Conservation (phyloP, 1,140 invertebrate genomes). For the Bombus consobrinus region DNA sequence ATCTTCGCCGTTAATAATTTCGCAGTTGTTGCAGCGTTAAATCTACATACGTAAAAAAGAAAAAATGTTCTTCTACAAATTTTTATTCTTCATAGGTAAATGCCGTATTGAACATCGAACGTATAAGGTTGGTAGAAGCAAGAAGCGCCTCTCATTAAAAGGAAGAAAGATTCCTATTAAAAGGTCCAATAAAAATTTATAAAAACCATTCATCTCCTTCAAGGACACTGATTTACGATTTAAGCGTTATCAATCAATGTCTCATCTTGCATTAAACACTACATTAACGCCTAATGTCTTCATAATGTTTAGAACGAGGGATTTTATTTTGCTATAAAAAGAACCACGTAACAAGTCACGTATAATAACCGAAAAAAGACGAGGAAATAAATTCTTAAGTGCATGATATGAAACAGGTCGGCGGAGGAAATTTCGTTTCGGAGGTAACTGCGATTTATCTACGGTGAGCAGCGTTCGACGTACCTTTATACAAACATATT, state of each 20-base stretch:
- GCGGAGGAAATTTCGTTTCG: not conserved
- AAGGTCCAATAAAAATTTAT: not conserved
- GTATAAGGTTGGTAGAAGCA: too few relatives aligned
- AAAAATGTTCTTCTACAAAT: too few relatives aligned
- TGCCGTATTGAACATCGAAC: too few relatives aligned
- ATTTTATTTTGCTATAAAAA: not conserved
- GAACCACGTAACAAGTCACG: not conserved
- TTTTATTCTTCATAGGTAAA: too few relatives aligned
- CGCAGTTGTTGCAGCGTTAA: too few relatives aligned
- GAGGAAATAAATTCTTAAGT: not conserved
- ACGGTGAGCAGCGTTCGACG: not conserved
- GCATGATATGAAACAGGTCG: too few relatives aligned
- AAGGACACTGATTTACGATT: not conserved
- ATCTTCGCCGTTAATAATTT: too few relatives aligned
- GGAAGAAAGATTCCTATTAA: not conserved
- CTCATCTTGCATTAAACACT: not conserved
- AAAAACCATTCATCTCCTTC: not conserved
- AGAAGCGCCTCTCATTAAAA: too few relatives aligned
- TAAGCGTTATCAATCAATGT: not conserved
- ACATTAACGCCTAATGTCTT: not conserved
- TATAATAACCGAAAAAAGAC: not conserved
- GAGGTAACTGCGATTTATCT: conserved; percentile 27
- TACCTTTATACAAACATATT: conserved; percentile 29
- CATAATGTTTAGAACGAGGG: not conserved
- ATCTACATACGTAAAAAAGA: too few relatives aligned